Evolutionary conservation across 2,888 invertebrate species (phyloP).

Genomic region (Drosophila flavopinicola): DNA sequence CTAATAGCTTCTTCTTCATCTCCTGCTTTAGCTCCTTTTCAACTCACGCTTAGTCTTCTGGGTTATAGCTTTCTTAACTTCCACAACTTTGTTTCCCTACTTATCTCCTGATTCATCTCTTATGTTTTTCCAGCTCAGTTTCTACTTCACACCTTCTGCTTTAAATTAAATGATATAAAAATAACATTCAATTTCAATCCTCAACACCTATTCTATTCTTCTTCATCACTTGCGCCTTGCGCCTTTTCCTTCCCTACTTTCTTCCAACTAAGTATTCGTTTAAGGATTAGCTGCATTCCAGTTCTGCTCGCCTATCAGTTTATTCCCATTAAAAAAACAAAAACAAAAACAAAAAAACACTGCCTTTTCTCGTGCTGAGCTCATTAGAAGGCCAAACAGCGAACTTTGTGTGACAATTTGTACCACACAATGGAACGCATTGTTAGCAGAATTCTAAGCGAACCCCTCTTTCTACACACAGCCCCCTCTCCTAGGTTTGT

Average conservation of each 20-base stretch:
- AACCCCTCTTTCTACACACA: neutral
- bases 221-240: neutral
- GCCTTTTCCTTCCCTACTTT: neutral
- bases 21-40: neutral
- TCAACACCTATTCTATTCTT: no score
- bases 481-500: neutral
- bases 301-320: constrained; percentile 2
- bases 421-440: constrained; percentile 62
- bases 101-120: neutral
- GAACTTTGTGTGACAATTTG: constrained; percentile 67
- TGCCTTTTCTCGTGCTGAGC: constrained; percentile 12
- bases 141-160: neutral
- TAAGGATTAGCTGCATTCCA: neutral
- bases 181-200: neutral
- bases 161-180: no score
- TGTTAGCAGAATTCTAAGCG: constrained; percentile 42
- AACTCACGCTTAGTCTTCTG: no score
- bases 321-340: neutral
- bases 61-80: no score
- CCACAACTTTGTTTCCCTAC: neutral
- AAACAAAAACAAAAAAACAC: neutral
- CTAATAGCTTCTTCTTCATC: neutral
- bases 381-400: constrained; percentile 38
- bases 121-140: no score
- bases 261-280: neutral